Conservation (phyloP, 2,888 invertebrate genomes). For the Pocota personata region DNA sequence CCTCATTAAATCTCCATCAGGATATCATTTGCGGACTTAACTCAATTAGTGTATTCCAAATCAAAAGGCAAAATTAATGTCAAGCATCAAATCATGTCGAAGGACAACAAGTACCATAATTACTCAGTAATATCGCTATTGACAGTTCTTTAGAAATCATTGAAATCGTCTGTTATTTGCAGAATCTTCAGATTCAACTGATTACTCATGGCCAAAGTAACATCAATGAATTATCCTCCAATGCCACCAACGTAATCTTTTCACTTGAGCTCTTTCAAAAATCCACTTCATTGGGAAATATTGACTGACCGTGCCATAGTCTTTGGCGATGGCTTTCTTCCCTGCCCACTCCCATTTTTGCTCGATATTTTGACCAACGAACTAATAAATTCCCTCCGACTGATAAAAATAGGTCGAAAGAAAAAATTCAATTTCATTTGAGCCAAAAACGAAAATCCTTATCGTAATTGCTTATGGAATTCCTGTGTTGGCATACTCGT, state of each 20-base stretch:
- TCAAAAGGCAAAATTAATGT: neutral
- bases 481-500: neutral
- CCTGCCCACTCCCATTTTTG: neutral
- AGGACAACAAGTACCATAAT: conserved; percentile 20
- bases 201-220: conserved; percentile 47
- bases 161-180: conserved; percentile 16
- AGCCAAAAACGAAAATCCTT: conserved; percentile 59
- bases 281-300: conserved; percentile 55
- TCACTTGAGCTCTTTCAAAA: conserved; percentile 52
- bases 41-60: neutral
- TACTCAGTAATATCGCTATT: conserved; percentile 14
- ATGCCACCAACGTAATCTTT: conserved; percentile 47
- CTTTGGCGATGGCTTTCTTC: neutral
- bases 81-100: conserved; percentile 12
- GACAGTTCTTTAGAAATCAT: conserved; percentile 26
- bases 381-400: conserved; percentile 61
- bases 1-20: neutral
- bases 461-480: conserved; percentile 72
- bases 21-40: neutral
- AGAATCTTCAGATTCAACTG: conserved; percentile 16
- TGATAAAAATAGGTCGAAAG: conserved; percentile 58
- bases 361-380: conserved; percentile 51
- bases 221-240: conserved; percentile 43
- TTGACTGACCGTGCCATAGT: conserved; percentile 40
- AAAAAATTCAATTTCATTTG: conserved; percentile 61